These are phyloP conservation scores for Sphaerophoria taeniata DNA, from an alignment of 2,888 invertebrate genomes.

Conservation along the genomic window DNA sequence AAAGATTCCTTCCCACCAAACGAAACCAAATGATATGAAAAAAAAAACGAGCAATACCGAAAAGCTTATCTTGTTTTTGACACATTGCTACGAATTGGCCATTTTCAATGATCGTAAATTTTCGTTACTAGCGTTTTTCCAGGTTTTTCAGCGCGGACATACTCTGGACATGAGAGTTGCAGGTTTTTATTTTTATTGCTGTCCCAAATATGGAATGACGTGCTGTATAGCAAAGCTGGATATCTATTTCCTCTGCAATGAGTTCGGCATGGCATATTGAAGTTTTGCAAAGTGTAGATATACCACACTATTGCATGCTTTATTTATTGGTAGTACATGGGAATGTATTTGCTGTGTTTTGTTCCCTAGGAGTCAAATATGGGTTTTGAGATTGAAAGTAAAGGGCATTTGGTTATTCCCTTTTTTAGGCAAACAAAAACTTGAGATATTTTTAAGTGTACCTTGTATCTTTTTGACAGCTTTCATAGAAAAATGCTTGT, in stretches of 20 bases:
- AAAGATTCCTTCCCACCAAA: constrained; percentile 64
- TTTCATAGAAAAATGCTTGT: constrained; percentile 3
- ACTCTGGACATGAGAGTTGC: constrained; percentile 28
- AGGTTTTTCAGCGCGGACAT: constrained; percentile 40
- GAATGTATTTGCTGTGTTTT: constrained; percentile 22
- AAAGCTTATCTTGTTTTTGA: constrained; percentile 73
- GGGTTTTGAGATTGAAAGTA: constrained; percentile 22
- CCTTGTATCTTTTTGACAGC: constrained; percentile 21
- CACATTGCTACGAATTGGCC: constrained; percentile 74
- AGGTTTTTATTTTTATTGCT: constrained; percentile 48
- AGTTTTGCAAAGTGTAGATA: constrained; percentile 57
- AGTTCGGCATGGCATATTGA: constrained; percentile 55
- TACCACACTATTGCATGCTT: constrained; percentile 58
- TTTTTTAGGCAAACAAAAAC: constrained; percentile 14
- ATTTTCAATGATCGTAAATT: constrained; percentile 72
- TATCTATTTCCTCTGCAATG: constrained; percentile 23
- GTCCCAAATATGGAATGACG: constrained; percentile 64
- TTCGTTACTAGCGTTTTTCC: constrained; percentile 48
- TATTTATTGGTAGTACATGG: constrained; percentile 40
- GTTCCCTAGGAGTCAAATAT: not conserved
- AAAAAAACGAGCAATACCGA: constrained; percentile 19
- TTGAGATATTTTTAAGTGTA: constrained; percentile 10
- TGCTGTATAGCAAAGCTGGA: constrained; percentile 20
- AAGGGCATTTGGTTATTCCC: constrained; percentile 13
- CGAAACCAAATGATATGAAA: constrained; percentile 9